A percentile compares a stretch with the other conserved stretches of the same genome.
These are phyloP conservation scores for Semotilus atromaculatus DNA, from an alignment of 2,797 vertebrate genomes.

Conservation along the genomic window DNA sequence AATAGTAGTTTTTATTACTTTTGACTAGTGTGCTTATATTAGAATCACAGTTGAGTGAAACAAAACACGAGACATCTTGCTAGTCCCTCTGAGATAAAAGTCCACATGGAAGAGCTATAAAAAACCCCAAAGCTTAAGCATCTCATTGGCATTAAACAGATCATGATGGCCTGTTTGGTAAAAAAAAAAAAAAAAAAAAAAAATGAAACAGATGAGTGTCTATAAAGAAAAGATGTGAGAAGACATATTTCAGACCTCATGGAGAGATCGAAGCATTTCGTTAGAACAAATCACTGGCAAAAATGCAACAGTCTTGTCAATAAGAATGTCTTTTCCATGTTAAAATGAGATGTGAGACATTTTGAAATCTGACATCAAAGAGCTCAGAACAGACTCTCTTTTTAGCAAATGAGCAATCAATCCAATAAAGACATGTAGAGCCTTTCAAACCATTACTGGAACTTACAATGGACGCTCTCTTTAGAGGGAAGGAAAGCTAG, in stretches of 20 bases:
- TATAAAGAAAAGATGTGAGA: conserved; percentile 26
- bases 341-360: conserved; percentile 45
- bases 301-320: conserved; percentile 41
- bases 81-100: conserved; percentile 4
- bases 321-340: conserved; percentile 36
- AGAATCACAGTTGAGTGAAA: conserved; percentile 13
- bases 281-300: conserved; percentile 13
- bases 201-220: conserved; percentile 5
- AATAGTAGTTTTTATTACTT: conserved; percentile 51
- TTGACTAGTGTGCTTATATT: conserved; percentile 52
- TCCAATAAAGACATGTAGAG: conserved; percentile 38
- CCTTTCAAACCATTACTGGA: conserved; percentile 38
- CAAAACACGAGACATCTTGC: conserved; percentile 17
- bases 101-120: background rate
- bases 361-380: conserved; percentile 58
- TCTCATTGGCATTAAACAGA: background rate
- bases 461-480: conserved; percentile 30
- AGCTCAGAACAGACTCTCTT: conserved; percentile 44
- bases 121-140: background rate
- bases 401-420: conserved; percentile 60
- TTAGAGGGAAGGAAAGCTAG: conserved; percentile 16
- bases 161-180: background rate
- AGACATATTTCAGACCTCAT: conserved; percentile 36
- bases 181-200: background rate
- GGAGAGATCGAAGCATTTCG: conserved; percentile 27